These are phyloP conservation scores for Phengaris alcon DNA, from an alignment of 2,888 invertebrate species.

Conservation along the genomic window DNA sequence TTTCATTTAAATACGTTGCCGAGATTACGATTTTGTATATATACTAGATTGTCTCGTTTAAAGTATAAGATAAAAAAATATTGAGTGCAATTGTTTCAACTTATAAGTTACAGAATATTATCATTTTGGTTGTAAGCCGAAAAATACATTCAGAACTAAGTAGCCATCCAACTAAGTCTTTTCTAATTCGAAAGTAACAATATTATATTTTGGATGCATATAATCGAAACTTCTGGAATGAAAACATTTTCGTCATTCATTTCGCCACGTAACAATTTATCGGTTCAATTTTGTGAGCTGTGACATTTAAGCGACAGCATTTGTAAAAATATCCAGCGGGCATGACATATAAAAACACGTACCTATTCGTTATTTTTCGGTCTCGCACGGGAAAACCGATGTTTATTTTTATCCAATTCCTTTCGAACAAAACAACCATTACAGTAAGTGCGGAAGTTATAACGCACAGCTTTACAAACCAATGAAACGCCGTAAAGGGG, in stretches of 20 bases:
- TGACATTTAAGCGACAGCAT: conserved; percentile 14
- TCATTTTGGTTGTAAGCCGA: no score
- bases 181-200: not conserved
- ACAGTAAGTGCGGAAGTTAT: conserved; percentile 59
- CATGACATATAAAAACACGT: conserved; percentile 4
- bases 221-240: not conserved
- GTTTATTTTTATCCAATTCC: conserved; percentile 25
- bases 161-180: no score
- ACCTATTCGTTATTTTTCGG: conserved; percentile 12
- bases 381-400: conserved; percentile 5
- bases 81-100: no score
- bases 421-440: conserved; percentile 47
- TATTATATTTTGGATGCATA: not conserved
- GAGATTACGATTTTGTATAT: no score
- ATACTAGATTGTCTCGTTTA: no score
- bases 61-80: no score
- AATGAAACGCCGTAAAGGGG: conserved; percentile 44
- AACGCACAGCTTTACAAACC: conserved; percentile 42
- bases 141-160: no score
- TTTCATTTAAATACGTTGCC: no score
- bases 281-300: conserved; percentile 20
- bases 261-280: conserved; percentile 1
- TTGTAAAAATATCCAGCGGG: conserved; percentile 12
- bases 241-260: conserved; percentile 8
- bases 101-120: no score